These are phyloP conservation scores for Theropithecus gelada DNA, from an alignment of 2,113 vertebrate species.

Conservation along the genomic window DNA sequence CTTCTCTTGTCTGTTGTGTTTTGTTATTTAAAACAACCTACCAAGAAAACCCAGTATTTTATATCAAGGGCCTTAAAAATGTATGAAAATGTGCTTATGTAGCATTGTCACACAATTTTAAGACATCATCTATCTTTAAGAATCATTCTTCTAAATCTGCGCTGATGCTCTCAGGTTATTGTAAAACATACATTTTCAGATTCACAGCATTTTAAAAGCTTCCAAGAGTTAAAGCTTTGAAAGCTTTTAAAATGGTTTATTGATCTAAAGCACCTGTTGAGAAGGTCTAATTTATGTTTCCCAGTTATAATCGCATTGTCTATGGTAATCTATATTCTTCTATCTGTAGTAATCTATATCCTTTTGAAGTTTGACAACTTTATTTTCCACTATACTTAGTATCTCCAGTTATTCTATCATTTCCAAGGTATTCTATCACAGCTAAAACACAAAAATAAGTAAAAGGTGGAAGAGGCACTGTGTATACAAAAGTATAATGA, in stretches of 20 bases:
- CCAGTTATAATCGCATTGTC: slow-evolving; percentile 53
- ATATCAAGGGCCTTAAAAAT: slow-evolving; percentile 24
- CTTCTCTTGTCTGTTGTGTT: not conserved
- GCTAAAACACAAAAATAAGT: slow-evolving; percentile 26
- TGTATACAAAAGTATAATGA: slow-evolving; percentile 50
- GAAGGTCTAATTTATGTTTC: slow-evolving; percentile 52
- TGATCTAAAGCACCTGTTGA: not conserved
- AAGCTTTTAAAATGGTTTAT: slow-evolving; percentile 68
- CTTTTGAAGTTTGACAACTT: slow-evolving; percentile 57
- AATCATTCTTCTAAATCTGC: slow-evolving; percentile 24
- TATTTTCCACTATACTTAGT: slow-evolving; percentile 49
- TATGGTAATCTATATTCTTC: slow-evolving; percentile 53
- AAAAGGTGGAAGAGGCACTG: not conserved
- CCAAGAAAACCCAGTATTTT: not conserved
- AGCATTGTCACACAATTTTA: slow-evolving; percentile 28
- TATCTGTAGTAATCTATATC: slow-evolving; percentile 56
- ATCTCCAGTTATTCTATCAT: slow-evolving; percentile 59
- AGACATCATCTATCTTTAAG: slow-evolving; percentile 50
- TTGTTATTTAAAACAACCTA: slow-evolving; percentile 42
- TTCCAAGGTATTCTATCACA: slow-evolving; percentile 59
- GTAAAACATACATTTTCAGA: slow-evolving; percentile 49
- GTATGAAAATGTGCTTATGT: not conserved
- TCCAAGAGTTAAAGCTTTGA: slow-evolving; percentile 47
- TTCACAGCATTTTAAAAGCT: slow-evolving; percentile 61
- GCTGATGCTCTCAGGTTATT: not conserved